phyloP scores from a whole-genome alignment of 1,140 invertebrate species.

The Adoxophyes honmai region DNA sequence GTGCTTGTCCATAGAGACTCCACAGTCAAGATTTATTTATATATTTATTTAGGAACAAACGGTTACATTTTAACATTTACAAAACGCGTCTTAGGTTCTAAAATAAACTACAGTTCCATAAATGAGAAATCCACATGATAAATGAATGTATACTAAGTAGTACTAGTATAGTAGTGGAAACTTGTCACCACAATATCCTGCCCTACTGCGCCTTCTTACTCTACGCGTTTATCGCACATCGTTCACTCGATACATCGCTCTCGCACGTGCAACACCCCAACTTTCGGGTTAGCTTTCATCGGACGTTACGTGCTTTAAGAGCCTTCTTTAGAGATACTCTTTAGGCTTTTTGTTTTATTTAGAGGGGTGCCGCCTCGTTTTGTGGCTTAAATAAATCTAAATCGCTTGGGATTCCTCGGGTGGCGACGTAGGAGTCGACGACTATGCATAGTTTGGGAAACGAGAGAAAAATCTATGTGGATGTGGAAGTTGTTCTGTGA shows the following conservation, averaged over 20 bases:
- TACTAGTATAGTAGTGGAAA: no score
- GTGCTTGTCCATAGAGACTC: no score
- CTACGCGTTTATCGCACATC: conserved; percentile 5
- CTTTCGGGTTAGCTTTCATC: conserved; percentile 3
- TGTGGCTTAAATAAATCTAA: conserved; percentile 12
- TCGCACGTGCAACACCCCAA: conserved; percentile 7
- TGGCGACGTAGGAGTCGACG: neutral
- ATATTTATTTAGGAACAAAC: no score
- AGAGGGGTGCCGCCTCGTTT: conserved; percentile 2
- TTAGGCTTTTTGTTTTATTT: conserved; percentile 10
- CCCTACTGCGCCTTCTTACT: neutral
- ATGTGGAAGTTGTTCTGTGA: no score
- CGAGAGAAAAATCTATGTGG: no score
- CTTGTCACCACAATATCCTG: neutral
- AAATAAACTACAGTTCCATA: no score
- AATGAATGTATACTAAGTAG: no score
- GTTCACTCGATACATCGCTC: conserved; percentile 13
- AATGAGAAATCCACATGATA: no score
- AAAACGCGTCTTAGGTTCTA: no score
- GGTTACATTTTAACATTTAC: no score
- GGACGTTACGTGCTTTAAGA: conserved; percentile 13
- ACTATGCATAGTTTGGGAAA: no score
- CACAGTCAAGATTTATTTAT: no score
- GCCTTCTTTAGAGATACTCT: conserved; percentile 7
- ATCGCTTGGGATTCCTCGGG: neutral